Percentiles rank a stretch among this genome's conserved stretches.
phyloP scores from a whole-genome alignment of 1,140 invertebrate genomes.

The Manduca sexta region DNA sequence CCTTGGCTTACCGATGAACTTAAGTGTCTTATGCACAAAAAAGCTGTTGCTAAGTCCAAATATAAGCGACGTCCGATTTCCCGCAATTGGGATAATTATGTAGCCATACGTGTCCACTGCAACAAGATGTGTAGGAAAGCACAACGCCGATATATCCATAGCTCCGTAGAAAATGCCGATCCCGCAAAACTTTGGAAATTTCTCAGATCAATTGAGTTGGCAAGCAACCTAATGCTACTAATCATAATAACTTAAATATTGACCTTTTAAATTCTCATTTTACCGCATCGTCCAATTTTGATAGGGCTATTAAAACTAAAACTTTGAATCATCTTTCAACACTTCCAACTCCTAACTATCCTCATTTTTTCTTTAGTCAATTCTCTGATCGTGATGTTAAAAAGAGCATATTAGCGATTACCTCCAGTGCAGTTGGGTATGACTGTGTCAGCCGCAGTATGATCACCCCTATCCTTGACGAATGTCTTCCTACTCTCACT shows the following conservation, averaged over 20 bases:
- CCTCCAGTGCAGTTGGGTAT: conserved; percentile 13
- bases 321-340: conserved; percentile 7
- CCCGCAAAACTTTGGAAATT: conserved; percentile 19
- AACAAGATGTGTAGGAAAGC: conserved; percentile 17
- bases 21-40: neutral
- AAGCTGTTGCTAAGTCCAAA: neutral
- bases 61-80: neutral
- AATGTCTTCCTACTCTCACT: conserved; percentile 7
- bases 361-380: conserved; percentile 4
- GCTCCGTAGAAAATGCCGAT: conserved; percentile 15
- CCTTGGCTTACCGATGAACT: neutral
- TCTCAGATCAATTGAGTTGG: conserved; percentile 17
- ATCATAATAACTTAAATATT: conserved; percentile 4
- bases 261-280: conserved; percentile 12
- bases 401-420: conserved; percentile 5
- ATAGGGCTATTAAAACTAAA: neutral
- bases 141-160: conserved; percentile 18
- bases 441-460: conserved; percentile 16
- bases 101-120: conserved; percentile 2
- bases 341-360: conserved; percentile 3
- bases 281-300: neutral
- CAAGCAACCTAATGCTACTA: conserved; percentile 2
- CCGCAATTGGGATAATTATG: neutral
- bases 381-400: conserved; percentile 15
- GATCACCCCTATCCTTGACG: conserved; percentile 11